Percentiles rank a stretch among this genome's conserved stretches.
phyloP scores from a whole-genome alignment of 2,888 invertebrate species.

The Tinea pellionella region DNA sequence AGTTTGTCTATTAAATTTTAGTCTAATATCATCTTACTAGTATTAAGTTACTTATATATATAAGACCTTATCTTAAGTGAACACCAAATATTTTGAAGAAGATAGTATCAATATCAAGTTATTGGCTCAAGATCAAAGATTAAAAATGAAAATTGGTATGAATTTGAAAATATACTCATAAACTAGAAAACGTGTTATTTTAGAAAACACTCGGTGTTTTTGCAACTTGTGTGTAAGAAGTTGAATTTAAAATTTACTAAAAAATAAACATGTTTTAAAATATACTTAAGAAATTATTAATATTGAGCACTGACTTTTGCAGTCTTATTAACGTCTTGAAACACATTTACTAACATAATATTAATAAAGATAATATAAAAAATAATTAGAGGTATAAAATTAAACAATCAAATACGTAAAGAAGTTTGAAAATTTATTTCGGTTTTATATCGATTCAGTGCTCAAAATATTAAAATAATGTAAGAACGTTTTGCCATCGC shows the following conservation, averaged over 20 bases:
- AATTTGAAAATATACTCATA: constrained; percentile 9
- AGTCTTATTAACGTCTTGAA: background rate
- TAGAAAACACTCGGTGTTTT: constrained; percentile 1
- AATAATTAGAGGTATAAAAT: background rate
- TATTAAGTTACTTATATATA: background rate
- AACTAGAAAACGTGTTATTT: constrained; percentile 9
- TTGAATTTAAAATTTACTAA: background rate
- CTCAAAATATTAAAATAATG: background rate
- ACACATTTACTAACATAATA: constrained; percentile 2
- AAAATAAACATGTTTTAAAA: background rate
- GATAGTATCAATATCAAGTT: background rate
- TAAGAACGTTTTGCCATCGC: background rate
- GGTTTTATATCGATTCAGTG: background rate
- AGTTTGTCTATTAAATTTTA: too few relatives aligned
- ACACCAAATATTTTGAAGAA: constrained; percentile 10
- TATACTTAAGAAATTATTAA: constrained; percentile 37
- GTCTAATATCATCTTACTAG: background rate
- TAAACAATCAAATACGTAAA: too few relatives aligned
- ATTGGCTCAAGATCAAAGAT: background rate
- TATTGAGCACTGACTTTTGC: constrained; percentile 51
- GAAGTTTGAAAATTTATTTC: background rate
- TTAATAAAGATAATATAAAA: background rate
- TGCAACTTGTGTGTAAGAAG: background rate
- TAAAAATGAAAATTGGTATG: background rate
- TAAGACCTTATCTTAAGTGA: constrained; percentile 7